Evolutionary conservation across 2,888 invertebrate genomes (phyloP).

Genomic region (Tanypteryx hageni): DNA sequence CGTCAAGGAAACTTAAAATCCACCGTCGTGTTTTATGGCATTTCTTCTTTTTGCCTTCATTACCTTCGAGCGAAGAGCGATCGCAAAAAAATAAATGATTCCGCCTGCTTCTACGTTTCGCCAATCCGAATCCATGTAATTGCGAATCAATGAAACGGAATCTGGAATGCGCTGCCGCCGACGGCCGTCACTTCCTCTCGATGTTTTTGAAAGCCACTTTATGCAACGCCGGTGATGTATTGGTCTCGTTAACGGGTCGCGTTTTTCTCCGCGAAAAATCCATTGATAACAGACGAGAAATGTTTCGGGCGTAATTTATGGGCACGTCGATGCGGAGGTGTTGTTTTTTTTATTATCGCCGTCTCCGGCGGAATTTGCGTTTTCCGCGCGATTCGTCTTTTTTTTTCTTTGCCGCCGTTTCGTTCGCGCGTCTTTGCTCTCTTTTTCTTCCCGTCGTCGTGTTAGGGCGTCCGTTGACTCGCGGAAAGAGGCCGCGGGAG

Average conservation of each 20-base stretch:
- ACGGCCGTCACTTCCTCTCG: neutral
- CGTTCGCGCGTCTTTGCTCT: neutral
- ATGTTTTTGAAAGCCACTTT: neutral
- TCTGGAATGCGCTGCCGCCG: neutral
- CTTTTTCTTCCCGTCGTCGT: neutral
- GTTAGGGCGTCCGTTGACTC: neutral
- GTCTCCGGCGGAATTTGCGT: neutral
- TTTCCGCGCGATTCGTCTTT: neutral
- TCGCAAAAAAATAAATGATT: neutral
- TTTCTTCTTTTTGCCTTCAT: neutral
- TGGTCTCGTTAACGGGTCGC: neutral
- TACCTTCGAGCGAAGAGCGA: neutral
- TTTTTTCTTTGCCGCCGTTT: neutral
- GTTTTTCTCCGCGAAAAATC: neutral
- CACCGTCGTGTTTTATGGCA: neutral
- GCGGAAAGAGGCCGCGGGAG: neutral
- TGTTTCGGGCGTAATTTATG: neutral
- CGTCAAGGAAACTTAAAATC: neutral
- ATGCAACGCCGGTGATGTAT: conserved; percentile 11
- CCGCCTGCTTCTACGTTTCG: neutral
- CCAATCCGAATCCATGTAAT: neutral
- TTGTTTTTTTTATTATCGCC: neutral
- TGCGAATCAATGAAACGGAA: neutral
- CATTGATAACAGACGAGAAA: conserved; percentile 7
- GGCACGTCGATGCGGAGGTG: neutral